Conservation (phyloP, 1,140 invertebrate species). For the Ectropis grisescens region DNA sequence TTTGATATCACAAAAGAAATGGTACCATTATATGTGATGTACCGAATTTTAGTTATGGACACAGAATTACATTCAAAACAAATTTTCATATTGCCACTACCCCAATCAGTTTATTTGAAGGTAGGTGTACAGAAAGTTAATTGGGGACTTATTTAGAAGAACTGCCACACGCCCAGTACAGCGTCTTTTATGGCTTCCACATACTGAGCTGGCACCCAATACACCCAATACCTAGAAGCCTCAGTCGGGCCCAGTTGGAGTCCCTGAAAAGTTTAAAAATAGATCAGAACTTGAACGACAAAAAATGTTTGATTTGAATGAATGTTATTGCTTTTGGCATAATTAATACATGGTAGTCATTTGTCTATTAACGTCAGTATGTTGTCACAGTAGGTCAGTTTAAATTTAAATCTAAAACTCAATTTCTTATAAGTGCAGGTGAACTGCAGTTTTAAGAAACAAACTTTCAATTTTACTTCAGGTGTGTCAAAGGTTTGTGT, state of each 20-base stretch:
- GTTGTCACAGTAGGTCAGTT: too few relatives aligned
- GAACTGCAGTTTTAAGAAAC: too few relatives aligned
- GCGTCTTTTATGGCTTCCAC: slow-evolving; percentile 93
- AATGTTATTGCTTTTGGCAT: neutral
- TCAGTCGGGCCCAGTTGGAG: slow-evolving; percentile 90
- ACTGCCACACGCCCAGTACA: slow-evolving; percentile 90
- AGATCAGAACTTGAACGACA: too few relatives aligned
- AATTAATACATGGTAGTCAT: neutral
- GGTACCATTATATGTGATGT: slow-evolving; percentile 32
- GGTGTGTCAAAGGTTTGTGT: too few relatives aligned
- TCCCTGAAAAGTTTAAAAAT: slow-evolving; percentile 77
- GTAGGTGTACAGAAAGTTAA: slow-evolving; percentile 26
- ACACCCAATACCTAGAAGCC: slow-evolving; percentile 92
- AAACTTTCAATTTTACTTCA: too few relatives aligned
- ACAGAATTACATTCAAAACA: slow-evolving; percentile 19
- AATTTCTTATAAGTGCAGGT: too few relatives aligned
- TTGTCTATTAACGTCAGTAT: too few relatives aligned
- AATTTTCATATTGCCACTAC: slow-evolving; percentile 49
- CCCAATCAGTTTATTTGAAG: slow-evolving; percentile 36
- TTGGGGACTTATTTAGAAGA: slow-evolving; percentile 72
- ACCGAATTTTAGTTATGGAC: slow-evolving; percentile 29
- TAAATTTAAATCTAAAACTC: too few relatives aligned
- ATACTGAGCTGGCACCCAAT: slow-evolving; percentile 95
- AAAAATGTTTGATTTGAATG: too few relatives aligned
- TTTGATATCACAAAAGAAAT: slow-evolving; percentile 54